These are phyloP conservation scores for Eristalis arbustorum DNA, from an alignment of 2,888 invertebrate genomes.

Conservation along the genomic window DNA sequence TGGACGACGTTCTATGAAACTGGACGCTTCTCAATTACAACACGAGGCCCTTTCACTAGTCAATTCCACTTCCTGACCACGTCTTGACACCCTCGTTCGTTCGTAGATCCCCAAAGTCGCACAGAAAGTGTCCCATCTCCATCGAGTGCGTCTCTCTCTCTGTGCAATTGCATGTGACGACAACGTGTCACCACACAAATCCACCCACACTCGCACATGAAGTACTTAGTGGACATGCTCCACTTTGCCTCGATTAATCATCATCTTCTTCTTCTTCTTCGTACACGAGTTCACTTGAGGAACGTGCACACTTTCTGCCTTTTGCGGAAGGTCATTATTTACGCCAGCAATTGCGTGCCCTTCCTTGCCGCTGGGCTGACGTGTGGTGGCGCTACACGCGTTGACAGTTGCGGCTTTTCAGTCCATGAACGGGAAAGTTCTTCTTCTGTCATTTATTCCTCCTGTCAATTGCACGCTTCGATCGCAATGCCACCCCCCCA, in stretches of 20 bases:
- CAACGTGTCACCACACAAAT: no score
- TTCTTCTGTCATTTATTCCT: background rate
- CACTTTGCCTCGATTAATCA: conserved; percentile 6
- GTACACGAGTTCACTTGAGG: background rate
- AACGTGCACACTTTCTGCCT: conserved; percentile 21
- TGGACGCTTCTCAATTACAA: no score
- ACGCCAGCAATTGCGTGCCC: background rate
- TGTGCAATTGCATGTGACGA: no score
- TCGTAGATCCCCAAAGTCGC: no score
- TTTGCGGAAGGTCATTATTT: conserved; percentile 12
- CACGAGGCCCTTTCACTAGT: no score
- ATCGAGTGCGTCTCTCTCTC: background rate
- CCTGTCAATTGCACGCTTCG: conserved; percentile 27
- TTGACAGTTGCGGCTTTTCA: conserved; percentile 1
- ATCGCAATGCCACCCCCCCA: background rate
- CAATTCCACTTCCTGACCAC: no score
- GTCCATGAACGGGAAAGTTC: conserved; percentile 1
- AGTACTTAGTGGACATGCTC: background rate
- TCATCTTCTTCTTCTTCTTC: background rate
- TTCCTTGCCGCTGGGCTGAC: no score
- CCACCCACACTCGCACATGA: no score
- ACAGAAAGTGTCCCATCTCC: background rate
- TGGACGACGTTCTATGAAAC: no score
- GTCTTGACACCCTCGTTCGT: no score
- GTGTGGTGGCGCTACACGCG: background rate